A percentile compares a stretch with the other conserved stretches of the same genome.
These are phyloP conservation scores for Knipowitschia caucasica DNA, from an alignment of 2,797 vertebrate species.

Conservation along the genomic window DNA sequence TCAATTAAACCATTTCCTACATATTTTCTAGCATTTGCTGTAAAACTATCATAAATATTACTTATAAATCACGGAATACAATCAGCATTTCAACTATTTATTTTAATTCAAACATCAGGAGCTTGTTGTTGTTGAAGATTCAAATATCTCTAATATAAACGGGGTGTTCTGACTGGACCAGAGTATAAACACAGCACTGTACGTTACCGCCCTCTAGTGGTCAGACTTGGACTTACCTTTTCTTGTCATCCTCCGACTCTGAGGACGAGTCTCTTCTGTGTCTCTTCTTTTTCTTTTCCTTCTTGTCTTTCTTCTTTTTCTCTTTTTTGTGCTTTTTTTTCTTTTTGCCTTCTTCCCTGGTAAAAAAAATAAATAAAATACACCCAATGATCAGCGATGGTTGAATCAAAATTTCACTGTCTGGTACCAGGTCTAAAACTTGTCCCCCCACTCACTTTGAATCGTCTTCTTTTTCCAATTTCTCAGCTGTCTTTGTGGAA, in stretches of 20 bases:
- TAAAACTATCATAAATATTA: no score
- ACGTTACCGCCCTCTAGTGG: constrained; percentile 66
- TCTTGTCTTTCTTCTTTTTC: constrained; percentile 81
- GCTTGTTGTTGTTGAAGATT: no score
- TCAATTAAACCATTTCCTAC: no score
- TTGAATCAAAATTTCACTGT: background rate
- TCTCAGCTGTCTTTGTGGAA: constrained; percentile 37
- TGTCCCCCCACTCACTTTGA: constrained; percentile 43
- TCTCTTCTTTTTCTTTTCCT: constrained; percentile 75
- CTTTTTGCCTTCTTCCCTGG: constrained; percentile 75
- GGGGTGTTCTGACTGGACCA: background rate
- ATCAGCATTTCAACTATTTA: no score
- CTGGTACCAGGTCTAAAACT: no score
- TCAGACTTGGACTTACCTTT: constrained; percentile 54
- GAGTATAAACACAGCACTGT: constrained; percentile 18
- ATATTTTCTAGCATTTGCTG: no score
- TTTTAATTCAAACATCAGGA: no score
- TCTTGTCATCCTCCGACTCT: constrained; percentile 61
- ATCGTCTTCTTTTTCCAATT: constrained; percentile 26
- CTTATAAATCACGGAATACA: no score
- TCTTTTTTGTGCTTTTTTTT: constrained; percentile 87
- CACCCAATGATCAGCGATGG: background rate
- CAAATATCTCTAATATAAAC: no score
- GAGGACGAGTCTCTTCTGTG: constrained; percentile 57
- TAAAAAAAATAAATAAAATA: no score